phyloP scores from a whole-genome alignment of 2,113 vertebrate genomes.

The Eudyptes chrysolophus region DNA sequence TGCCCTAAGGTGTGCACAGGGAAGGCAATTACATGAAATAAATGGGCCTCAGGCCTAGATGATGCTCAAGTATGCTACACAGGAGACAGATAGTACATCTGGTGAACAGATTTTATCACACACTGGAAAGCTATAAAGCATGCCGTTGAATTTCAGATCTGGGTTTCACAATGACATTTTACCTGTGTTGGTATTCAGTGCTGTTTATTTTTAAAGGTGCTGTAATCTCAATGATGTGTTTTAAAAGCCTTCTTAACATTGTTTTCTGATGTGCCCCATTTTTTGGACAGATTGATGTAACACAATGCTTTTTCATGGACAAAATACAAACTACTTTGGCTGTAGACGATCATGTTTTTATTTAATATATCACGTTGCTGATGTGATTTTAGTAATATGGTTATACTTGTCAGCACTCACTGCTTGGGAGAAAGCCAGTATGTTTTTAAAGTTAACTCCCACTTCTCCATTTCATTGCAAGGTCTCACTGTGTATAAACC shows the following conservation, averaged over 20 bases:
- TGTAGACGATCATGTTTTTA: constrained; percentile 41
- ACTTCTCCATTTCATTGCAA: constrained; percentile 35
- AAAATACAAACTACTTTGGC: constrained; percentile 55
- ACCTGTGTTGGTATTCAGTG: constrained; percentile 81
- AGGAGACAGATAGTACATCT: constrained; percentile 89
- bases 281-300: constrained; percentile 60
- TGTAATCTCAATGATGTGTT: constrained; percentile 82
- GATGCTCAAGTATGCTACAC: constrained; percentile 86
- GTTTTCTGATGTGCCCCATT: constrained; percentile 67
- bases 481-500: constrained; percentile 12
- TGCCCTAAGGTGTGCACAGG: constrained; percentile 93
- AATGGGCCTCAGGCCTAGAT: constrained; percentile 92
- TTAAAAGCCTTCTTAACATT: constrained; percentile 78
- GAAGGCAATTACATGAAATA: constrained; percentile 99
- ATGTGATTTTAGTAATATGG: constrained; percentile 71
- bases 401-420: constrained; percentile 72
- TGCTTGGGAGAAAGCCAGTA: constrained; percentile 68
- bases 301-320: constrained; percentile 41
- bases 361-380: constrained; percentile 67
- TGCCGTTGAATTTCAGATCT: constrained; percentile 72
- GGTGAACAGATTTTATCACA: constrained; percentile 85
- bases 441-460: constrained; percentile 62
- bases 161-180: constrained; percentile 78
- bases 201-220: constrained; percentile 83
- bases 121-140: constrained; percentile 83